Base-by-base conservation (phyloP, 2,797 vertebrate species). In the Peromyscus attwateri region DNA sequence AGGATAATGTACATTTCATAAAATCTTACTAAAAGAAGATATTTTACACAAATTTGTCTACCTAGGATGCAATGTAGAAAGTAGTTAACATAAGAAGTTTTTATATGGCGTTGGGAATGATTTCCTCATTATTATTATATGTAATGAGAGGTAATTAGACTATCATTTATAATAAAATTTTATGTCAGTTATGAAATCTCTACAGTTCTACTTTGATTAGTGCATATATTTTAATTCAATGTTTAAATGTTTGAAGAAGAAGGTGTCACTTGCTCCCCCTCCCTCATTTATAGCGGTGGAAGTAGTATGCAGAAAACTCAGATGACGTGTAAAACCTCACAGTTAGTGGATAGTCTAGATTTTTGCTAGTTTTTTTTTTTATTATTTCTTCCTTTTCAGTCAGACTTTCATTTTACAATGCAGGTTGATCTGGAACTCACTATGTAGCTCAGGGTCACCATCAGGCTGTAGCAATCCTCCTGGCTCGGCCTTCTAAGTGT, bases 1-100 rank as follows among this genome's bases (percentile, higher is more conserved):
- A 89, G 2, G 40, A 31, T 31, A 71, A 52, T 60, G 6, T 82
- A 57, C 83, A 12, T 60, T 68, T 81, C 31, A 76, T 52, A 80
- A 91, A 8, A 79, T 68, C 3, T 92, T 89, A 62, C 11, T 79
- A 60, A 95, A 85, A 80, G 49, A 89, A 17, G 37, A 95, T 40
- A 85, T 73, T 79, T 82, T 60, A 92, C 68, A 49, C 1, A 91
- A 93, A 88, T 46, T 31, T 11, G 40, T 77, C 92, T 68, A 85
- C 6, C 3, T 73, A 43, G 23, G 27, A 10, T 82, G 66, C 3
- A 83, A 68, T 87, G 29, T 52, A 87, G 94, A 79, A 92, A 46
- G 6, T 19, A 96, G 21, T 46, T 89, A 79, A 89, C 11, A 17
- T 89, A 76, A 77, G 31, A 83, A 83, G 10, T n/a, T 4, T 91